These are phyloP conservation scores for Eurosta solidaginis DNA, from an alignment of 1,140 invertebrate genomes.

Conservation along the genomic window DNA sequence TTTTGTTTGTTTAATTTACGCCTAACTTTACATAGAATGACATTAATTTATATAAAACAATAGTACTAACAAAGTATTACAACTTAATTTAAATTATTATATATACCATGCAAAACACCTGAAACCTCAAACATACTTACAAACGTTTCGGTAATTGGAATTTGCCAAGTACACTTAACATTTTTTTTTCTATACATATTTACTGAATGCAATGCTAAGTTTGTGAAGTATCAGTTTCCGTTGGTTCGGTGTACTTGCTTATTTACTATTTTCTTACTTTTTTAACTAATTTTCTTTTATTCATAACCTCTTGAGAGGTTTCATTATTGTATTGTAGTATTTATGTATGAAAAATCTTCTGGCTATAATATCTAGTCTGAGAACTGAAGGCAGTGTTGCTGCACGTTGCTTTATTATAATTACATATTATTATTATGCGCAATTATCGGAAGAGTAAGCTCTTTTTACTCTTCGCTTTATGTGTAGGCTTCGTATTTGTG, in stretches of 20 bases:
- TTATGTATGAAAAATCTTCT: not conserved
- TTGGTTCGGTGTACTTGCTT: not conserved
- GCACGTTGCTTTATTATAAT: too few relatives aligned
- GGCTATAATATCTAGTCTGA: conserved; percentile 3
- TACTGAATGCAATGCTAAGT: not conserved
- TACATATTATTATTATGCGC: not conserved
- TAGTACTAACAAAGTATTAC: not conserved
- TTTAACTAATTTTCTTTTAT: not conserved
- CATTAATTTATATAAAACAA: not conserved
- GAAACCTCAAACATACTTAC: not conserved
- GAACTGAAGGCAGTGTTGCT: conserved; percentile 18
- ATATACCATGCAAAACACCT: not conserved
- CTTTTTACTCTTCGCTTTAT: not conserved
- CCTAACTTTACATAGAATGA: not conserved
- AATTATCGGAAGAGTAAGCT: not conserved
- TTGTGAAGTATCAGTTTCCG: not conserved
- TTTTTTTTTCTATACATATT: not conserved
- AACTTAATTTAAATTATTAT: not conserved
- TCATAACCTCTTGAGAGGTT: not conserved
- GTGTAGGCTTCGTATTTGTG: not conserved
- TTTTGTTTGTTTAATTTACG: not conserved
- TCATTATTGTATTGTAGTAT: not conserved
- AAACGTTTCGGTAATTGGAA: not conserved
- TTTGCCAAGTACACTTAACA: not conserved
- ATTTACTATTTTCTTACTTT: not conserved